Evolutionary conservation across 1,140 invertebrate genomes (phyloP).

Genomic region (Brachionus asplanchnoidis): DNA sequence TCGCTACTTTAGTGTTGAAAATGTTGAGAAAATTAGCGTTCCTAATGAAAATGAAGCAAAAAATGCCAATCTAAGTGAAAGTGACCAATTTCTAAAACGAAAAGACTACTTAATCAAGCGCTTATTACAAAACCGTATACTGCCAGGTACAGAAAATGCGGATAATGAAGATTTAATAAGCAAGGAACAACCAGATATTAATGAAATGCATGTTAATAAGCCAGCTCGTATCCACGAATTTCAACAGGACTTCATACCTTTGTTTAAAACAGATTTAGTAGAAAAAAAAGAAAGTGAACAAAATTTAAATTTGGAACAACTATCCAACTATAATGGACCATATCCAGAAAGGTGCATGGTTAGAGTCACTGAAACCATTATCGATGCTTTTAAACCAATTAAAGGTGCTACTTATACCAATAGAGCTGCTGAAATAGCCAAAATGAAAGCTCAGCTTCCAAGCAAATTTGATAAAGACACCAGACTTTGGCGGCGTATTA

Average conservation of each 20-base stretch:
- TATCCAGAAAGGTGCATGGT: background rate
- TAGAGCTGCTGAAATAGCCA: background rate
- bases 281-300: background rate
- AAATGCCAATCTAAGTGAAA: background rate
- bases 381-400: background rate
- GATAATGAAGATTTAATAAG: background rate
- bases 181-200: background rate
- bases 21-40: background rate
- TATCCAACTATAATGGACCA: background rate
- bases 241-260: background rate
- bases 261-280: background rate
- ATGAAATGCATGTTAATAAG: background rate
- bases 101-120: constrained; percentile 12
- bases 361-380: background rate
- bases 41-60: background rate
- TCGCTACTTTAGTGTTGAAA: constrained; percentile 15
- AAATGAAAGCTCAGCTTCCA: background rate
- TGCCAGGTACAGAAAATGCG: background rate
- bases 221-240: background rate
- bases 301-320: background rate
- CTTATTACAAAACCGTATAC: background rate
- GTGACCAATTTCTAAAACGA: constrained; percentile 16
- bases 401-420: background rate
- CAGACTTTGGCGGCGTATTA: background rate
- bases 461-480: constrained; percentile 24